These are phyloP conservation scores for Altica lythri DNA, from an alignment of 2,888 invertebrate species.

Conservation along the genomic window DNA sequence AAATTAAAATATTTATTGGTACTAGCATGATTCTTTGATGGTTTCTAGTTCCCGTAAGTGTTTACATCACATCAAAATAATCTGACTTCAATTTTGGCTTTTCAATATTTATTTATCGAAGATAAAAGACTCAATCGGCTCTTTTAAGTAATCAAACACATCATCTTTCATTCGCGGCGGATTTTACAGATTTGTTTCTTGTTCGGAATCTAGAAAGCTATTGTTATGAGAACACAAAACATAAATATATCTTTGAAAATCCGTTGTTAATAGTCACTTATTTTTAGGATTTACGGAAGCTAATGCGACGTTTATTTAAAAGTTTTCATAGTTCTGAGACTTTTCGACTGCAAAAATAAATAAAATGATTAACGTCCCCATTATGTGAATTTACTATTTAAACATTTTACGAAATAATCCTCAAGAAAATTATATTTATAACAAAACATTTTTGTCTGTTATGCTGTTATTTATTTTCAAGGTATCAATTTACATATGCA, in stretches of 20 bases:
- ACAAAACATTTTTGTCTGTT: no score
- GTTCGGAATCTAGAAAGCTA: conserved; percentile 11
- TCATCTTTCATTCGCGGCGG: conserved; percentile 45
- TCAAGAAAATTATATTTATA: no score
- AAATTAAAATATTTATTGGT: conserved; percentile 54
- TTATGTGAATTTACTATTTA: no score
- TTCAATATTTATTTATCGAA: conserved; percentile 49
- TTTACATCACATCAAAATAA: conserved; percentile 50
- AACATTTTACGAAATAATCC: no score
- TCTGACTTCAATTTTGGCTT: conserved; percentile 45
- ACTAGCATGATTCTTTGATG: conserved; percentile 50
- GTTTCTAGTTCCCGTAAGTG: conserved; percentile 50
- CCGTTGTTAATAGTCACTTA: conserved; percentile 8
- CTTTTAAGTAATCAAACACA: conserved; percentile 52
- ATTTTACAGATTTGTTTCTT: conserved; percentile 18
- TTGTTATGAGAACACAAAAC: conserved; percentile 21
- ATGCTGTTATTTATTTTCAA: no score
- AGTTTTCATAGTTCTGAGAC: background rate
- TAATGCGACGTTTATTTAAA: background rate
- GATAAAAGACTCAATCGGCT: conserved; percentile 54
- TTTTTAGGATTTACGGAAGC: conserved; percentile 9
- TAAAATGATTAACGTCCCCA: background rate
- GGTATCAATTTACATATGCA: no score
- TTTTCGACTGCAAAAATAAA: background rate
- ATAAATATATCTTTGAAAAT: conserved; percentile 8